Conservation (phyloP, 2,797 vertebrate species). For the Phoebastria nigripes region DNA sequence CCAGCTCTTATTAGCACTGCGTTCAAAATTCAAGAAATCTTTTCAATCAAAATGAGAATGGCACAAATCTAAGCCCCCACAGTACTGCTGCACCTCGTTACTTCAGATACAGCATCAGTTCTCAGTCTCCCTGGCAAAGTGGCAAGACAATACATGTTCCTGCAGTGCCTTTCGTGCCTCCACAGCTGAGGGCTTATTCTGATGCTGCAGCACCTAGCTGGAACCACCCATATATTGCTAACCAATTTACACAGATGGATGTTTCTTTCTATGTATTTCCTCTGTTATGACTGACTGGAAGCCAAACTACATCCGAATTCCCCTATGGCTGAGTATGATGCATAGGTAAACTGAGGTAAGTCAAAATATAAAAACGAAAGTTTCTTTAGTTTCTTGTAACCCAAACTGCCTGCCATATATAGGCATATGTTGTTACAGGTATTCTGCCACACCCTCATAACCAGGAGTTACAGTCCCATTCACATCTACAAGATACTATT, state of each 20-base stretch:
- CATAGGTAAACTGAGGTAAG: neutral
- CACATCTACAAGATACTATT: neutral
- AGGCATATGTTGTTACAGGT: neutral
- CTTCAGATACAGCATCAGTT: neutral
- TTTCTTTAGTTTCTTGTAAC: neutral
- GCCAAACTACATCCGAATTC: neutral
- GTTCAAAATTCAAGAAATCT: neutral
- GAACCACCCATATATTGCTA: neutral
- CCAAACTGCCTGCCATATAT: neutral
- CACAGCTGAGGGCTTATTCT: neutral
- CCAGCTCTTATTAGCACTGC: neutral
- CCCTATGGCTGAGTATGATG: neutral
- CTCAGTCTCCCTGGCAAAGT: neutral
- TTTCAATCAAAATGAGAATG: neutral
- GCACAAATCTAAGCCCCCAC: neutral
- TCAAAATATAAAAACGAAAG: neutral
- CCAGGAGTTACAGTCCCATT: neutral
- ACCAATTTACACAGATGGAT: neutral
- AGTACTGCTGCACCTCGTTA: neutral
- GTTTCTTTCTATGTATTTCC: neutral
- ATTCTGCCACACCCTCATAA: neutral
- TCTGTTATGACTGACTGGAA: neutral
- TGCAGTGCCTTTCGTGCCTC: neutral
- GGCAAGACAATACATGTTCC: neutral
- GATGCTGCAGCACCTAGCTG: neutral